Conservation (phyloP, 2,797 vertebrate species). For the Leontocebus nigricollis region DNA sequence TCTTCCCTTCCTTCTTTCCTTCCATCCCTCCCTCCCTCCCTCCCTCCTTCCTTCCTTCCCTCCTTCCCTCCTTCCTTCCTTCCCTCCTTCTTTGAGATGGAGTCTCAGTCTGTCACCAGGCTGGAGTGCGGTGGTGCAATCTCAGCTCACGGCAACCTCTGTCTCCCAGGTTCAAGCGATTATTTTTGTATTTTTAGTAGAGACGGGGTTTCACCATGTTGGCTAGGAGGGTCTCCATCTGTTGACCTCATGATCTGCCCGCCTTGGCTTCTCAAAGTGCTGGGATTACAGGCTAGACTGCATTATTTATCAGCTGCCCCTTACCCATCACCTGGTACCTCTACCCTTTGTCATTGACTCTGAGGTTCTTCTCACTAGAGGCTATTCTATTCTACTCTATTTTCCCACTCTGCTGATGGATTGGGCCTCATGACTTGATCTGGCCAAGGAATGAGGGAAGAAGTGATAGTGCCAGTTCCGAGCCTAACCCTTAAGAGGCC, state of each 20-base stretch:
- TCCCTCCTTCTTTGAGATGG: neutral
- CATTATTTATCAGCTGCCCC: neutral
- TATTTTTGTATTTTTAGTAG: neutral
- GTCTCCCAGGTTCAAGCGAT: neutral
- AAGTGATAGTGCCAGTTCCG: neutral
- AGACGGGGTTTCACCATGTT: neutral
- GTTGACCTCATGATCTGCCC: neutral
- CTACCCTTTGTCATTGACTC: neutral
- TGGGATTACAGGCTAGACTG: neutral
- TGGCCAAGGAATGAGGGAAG: neutral
- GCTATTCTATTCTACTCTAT: neutral
- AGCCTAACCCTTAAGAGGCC: neutral
- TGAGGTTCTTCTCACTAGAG: neutral
- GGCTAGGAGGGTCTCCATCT: neutral
- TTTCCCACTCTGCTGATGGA: neutral
- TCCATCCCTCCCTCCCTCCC: no score
- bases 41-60: fast-evolving
- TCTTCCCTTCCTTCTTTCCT: no score
- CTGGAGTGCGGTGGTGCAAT: neutral
- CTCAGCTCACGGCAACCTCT: neutral
- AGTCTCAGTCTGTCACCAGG: neutral
- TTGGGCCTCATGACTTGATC: neutral
- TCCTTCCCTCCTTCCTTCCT: no score
- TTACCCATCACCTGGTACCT: neutral
- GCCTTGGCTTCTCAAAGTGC: neutral